Evolutionary conservation across 2,797 vertebrate genomes (phyloP), one percentile per base, ranked within the genome.

Genomic region (Euthynnus affinis): DNA sequence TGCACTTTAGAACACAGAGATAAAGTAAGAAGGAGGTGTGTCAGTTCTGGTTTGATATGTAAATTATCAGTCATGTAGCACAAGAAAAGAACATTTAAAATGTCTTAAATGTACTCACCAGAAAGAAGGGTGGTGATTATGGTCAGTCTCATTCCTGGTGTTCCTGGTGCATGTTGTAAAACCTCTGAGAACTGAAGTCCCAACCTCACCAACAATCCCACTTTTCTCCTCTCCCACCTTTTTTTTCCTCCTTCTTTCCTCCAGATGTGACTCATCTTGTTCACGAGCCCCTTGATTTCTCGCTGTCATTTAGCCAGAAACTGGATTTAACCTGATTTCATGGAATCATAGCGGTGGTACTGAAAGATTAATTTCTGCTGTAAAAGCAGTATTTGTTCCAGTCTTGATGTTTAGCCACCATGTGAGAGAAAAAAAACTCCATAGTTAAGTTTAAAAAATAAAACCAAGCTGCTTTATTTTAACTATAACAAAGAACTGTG

Each of bases 261-360:
- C 90, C 93, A 93, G 81, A 91, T 93, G 88, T 81, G 85, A 83
- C 79, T 80, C 76, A 23, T 91, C 81, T 32, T 84, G 76, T 77
- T 88, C 77, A 64, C 69, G 85, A 72, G 27, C 23, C 32, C 10
- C 34, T 22, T 49, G 48, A 65, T n/a, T 44, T 27, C 25, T 63
- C 15, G 6, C 64, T 72, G 80, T 64, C 74, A 56, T 55, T 6
- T 5, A 5, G 23, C 76, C 67, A 72, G 13, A 66, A 12, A 34
- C 23, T 8, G 48, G 12, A 73, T 57, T 9, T 27, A 62, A 3
- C 20, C 46, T 1, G 8, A 12, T 46, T 34, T 69, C 23, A 32
- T 9, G 0, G 12, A 49, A 37, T 12, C 9, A 37, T 1, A 42
- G 9, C 13, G 37, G 5, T 32, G 27, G 52, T 3, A 18, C 0